Evolutionary conservation across 1,140 invertebrate genomes (phyloP), one percentile per base, ranked within the genome.

Genomic region (Lucilia cuprina): DNA sequence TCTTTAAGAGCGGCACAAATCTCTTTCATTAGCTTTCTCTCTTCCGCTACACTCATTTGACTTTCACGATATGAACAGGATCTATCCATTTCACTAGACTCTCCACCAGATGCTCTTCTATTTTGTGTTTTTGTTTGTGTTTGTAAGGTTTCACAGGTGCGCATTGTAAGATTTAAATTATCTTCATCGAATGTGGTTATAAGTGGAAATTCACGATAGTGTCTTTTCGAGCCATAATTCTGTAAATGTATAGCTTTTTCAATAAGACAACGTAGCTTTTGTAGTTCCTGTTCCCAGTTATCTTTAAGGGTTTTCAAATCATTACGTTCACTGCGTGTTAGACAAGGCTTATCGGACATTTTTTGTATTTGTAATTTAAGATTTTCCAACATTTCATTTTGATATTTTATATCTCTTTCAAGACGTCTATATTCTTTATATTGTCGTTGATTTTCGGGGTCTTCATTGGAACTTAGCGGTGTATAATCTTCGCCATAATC

Each of bases 281-380:
- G 86, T 49, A 89, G 88, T 85, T 90, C 89, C 83, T 90, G 88
- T 21, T 90, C 89, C 88, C 90, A 89, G 65, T 89, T 90, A 25
- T 88, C 86, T 3, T 88, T 84, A 65, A 90, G n/a, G 3, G 86
- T 85, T n/a, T 87, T 87, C 34, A 90, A 90, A 5, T 90, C 88
- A 0, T 86, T 83, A 74, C 88, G 47, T 55, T 90, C 88, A 65
- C 89, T 89, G 1, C 88, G 88, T 25, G 85, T 87, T 5, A 84
- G 83, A 74, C 87, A 90, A 10, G 35, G n/a, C n/a, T 78, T 80
- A 17, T 13, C 12, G 74, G 87, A 89, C 84, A 90, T 87, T 34
- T 88, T 86, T 86, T 88, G 87, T 17, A 90, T 86, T 82, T 89
- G 86, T 3, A 21, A 75, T 83, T 90, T 90, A 10, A 90, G 88